Percentiles rank a stretch among this genome's conserved stretches.
These are phyloP conservation scores for Taxidea taxus DNA, from an alignment of 2,113 vertebrate genomes.

Conservation along the genomic window DNA sequence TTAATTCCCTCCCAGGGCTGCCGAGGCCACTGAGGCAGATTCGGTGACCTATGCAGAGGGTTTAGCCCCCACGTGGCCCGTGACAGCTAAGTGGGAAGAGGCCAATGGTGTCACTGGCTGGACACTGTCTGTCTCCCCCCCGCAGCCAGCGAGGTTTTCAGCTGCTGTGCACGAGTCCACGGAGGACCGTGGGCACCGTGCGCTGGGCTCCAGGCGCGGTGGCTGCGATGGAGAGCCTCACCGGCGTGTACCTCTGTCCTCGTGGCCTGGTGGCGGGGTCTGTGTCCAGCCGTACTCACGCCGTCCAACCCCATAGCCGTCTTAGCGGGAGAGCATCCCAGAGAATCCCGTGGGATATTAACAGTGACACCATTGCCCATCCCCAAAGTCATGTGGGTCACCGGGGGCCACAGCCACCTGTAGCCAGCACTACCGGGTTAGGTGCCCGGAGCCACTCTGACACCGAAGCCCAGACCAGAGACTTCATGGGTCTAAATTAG, in stretches of 20 bases:
- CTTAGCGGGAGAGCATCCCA: not conserved
- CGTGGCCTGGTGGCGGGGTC: not conserved
- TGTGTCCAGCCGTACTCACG: not conserved
- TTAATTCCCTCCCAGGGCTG: not conserved
- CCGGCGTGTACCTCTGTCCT: fast-evolving
- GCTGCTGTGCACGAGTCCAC: not conserved
- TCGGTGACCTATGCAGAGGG: not conserved
- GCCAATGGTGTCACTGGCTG: fast-evolving
- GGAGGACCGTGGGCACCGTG: not conserved
- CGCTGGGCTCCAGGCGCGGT: not conserved
- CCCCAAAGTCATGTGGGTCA: not conserved
- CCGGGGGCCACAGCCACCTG: not conserved
- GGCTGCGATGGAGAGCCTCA: not conserved
- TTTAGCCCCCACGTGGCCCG: not conserved
- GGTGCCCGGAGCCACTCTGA: not conserved
- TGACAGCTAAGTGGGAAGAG: not conserved
- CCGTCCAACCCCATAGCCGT: not conserved
- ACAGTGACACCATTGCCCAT: not conserved
- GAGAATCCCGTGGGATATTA: not conserved
- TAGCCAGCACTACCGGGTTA: not conserved
- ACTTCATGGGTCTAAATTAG: not conserved
- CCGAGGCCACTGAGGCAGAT: not conserved
- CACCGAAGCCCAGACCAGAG: too few species aligned
- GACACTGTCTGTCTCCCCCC: fast-evolving
- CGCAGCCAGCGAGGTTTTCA: not conserved